Conservation (phyloP, 2,113 vertebrate species). For the Periophthalmus modestus region DNA sequence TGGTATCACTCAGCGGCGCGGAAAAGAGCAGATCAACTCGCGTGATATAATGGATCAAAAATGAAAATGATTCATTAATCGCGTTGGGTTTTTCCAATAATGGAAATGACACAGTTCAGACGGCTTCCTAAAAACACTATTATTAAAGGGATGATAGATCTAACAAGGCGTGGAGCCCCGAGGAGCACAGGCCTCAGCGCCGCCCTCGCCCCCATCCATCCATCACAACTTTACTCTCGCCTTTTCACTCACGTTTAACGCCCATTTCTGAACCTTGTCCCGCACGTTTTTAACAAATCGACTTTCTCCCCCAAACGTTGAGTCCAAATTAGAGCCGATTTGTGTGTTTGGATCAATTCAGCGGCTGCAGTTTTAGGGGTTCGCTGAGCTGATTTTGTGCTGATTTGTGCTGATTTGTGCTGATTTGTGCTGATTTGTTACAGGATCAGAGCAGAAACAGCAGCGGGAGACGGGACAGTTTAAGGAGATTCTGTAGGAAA, state of each 20-base stretch:
- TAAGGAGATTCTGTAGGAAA: neutral
- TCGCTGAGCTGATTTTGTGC: neutral
- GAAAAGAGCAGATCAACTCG: constrained; percentile 94
- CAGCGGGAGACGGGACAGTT: neutral
- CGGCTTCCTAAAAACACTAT: constrained; percentile 98
- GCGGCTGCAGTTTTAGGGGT: neutral
- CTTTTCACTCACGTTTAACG: neutral
- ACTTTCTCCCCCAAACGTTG: neutral
- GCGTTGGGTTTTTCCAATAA: constrained; percentile 96
- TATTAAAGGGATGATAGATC: constrained; percentile 99
- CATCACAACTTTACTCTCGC: constrained; percentile 20
- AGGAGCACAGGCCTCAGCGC: constrained; percentile 64
- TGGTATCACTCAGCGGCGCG: constrained; percentile 91
- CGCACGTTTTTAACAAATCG: neutral
- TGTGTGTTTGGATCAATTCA: neutral
- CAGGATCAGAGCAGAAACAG: neutral
- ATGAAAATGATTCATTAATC: constrained; percentile 99
- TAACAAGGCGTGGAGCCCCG: constrained; percentile 93
- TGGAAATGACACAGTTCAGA: constrained; percentile 99
- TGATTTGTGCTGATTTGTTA: neutral
- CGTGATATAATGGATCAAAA: constrained; percentile 97
- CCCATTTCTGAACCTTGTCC: neutral
- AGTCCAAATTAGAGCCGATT: neutral
- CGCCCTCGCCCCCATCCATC: constrained; percentile 22
- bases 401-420: too few species aligned